Conservation (phyloP, 2,888 invertebrate genomes). For the Axea sp. region DNA sequence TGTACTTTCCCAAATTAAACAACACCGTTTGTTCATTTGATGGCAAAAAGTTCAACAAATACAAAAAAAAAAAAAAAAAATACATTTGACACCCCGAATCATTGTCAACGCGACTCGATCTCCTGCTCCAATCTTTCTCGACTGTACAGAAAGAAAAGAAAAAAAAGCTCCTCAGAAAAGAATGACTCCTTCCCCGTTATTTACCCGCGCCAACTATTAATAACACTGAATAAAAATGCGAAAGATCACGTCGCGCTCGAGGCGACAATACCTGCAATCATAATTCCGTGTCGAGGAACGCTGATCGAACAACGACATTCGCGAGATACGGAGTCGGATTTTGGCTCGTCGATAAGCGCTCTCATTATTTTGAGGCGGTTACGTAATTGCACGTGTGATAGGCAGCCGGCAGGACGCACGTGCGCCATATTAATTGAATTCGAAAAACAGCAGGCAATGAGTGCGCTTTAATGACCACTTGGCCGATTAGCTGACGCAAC, state of each 20-base stretch:
- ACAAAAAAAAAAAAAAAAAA: too few species aligned
- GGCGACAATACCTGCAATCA: conserved; percentile 53
- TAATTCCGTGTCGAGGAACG: conserved; percentile 36
- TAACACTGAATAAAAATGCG: conserved; percentile 36
- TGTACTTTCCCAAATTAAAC: too few species aligned
- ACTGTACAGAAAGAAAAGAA: conserved; percentile 10
- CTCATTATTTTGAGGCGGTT: conserved; percentile 46
- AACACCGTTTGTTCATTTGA: too few species aligned
- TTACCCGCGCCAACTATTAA: conserved; percentile 33
- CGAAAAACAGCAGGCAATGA: conserved; percentile 53
- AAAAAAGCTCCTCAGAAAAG: too few species aligned
- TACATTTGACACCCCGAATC: too few species aligned
- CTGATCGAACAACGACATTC: conserved; percentile 31
- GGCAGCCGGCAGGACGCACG: conserved; percentile 54
- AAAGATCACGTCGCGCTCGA: conserved; percentile 49
- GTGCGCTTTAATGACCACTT: conserved; percentile 50
- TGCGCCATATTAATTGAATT: conserved; percentile 58
- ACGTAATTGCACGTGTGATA: conserved; percentile 49
- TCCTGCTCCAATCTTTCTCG: not conserved
- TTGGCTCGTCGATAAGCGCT: conserved; percentile 54
- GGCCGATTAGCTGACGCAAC: conserved; percentile 61
- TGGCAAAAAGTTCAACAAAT: too few species aligned
- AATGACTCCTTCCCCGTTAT: conserved; percentile 19
- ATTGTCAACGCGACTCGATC: conserved; percentile 1
- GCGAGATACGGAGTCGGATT: conserved; percentile 37